Evolutionary conservation across 2,888 invertebrate genomes (phyloP).

Genomic region (Eustalomyia histrio): DNA sequence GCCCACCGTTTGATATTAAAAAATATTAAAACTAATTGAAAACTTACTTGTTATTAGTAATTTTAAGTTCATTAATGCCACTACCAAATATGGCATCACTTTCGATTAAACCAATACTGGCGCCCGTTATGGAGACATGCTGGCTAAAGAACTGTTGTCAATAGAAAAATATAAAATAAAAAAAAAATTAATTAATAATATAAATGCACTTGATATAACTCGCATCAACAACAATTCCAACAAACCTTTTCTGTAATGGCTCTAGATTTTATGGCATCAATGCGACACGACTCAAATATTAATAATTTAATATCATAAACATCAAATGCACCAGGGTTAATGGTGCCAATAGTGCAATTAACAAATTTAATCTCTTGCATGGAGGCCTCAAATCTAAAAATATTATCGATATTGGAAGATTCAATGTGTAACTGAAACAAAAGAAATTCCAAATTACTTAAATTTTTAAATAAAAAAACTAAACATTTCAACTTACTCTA

Average conservation of each 20-base stretch:
- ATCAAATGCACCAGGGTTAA: conserved; percentile 76
- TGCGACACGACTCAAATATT: conserved; percentile 75
- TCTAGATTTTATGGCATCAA: conserved; percentile 73
- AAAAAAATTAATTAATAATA: conserved; percentile 2
- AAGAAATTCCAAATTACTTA: not conserved
- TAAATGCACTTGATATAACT: not conserved
- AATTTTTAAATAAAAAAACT: no score
- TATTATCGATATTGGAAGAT: conserved; percentile 71
- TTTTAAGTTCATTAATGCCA: conserved; percentile 75
- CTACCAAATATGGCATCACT: conserved; percentile 77
- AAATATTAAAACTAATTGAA: not conserved
- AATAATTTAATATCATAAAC: conserved; percentile 76
- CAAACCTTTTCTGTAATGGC: conserved; percentile 77
- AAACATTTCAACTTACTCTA: conserved; percentile 69
- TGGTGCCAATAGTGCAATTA: conserved; percentile 74
- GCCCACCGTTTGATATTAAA: not conserved
- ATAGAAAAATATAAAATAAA: conserved; percentile 6
- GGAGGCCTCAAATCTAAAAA: conserved; percentile 75
- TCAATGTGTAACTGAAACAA: conserved; percentile 73
- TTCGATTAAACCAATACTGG: conserved; percentile 76
- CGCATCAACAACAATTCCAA: conserved; percentile 3
- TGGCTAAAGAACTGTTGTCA: conserved; percentile 72
- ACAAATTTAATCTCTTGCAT: conserved; percentile 75
- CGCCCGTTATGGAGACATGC: conserved; percentile 75
- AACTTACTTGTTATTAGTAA: conserved; percentile 76